Percentiles rank a stretch among this genome's conserved stretches.
Conservation (phyloP, 2,113 vertebrate genomes). For the Heterotilapia buettikoferi region DNA sequence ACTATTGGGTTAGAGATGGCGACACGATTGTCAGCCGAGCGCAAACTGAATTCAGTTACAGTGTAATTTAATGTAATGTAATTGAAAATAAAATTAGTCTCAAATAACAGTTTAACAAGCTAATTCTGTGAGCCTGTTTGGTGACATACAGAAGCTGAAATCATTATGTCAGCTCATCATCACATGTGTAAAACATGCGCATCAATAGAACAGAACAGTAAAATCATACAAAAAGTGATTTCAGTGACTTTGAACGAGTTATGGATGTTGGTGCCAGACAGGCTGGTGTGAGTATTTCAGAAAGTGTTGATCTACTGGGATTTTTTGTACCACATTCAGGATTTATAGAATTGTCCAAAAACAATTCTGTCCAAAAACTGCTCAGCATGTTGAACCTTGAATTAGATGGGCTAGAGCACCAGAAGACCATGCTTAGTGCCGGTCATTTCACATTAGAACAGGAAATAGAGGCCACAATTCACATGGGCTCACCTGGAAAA, state of each 20-base stretch:
- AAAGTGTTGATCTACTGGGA: neutral
- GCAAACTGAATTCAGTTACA: conserved; percentile 20
- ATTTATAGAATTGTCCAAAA: neutral
- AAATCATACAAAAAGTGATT: neutral
- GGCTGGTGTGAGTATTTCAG: neutral
- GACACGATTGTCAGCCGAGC: conserved; percentile 5
- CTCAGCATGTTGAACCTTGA: neutral
- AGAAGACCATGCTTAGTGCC: neutral
- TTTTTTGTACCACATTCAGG: neutral
- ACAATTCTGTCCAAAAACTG: neutral
- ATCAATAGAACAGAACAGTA: neutral
- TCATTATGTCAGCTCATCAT: neutral
- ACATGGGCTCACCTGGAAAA: neutral
- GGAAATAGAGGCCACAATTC: neutral
- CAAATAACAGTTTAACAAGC: neutral
- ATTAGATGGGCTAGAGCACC: neutral
- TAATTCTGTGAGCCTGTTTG: neutral
- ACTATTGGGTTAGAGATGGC: conserved; percentile 1
- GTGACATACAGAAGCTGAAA: neutral
- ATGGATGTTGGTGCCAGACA: neutral
- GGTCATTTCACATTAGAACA: neutral
- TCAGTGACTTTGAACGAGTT: neutral
- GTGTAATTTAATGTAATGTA: neutral
- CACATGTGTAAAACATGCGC: neutral
- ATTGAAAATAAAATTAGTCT: neutral